Evolutionary conservation across 2,113 vertebrate species (phyloP).

Genomic region (Puma concolor): DNA sequence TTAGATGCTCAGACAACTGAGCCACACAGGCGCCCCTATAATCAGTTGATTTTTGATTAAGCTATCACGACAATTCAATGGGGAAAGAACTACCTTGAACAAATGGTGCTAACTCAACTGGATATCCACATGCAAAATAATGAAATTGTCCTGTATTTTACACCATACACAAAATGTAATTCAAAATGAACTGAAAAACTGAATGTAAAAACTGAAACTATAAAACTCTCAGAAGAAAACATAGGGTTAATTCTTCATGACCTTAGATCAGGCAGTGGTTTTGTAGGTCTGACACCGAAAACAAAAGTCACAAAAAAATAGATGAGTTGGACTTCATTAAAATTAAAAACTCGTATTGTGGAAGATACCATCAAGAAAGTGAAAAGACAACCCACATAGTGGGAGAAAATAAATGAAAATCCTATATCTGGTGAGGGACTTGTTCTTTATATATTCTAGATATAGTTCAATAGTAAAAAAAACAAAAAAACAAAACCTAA

Average conservation of each 20-base stretch:
- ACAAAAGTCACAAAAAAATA: not conserved
- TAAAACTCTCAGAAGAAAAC: not conserved
- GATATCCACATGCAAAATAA: not conserved
- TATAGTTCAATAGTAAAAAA: not conserved
- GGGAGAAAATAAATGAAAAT: not conserved
- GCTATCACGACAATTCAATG: not conserved
- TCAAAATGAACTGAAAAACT: not conserved
- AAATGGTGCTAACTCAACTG: not conserved
- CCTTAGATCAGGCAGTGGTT: not conserved
- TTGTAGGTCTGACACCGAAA: not conserved
- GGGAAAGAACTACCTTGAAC: not conserved
- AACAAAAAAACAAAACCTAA: not conserved
- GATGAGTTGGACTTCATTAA: not conserved
- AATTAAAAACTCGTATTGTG: not conserved
- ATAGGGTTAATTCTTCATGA: not conserved
- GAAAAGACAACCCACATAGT: not conserved
- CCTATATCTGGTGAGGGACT: not conserved
- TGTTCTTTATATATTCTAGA: not conserved
- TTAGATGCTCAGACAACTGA: too few relatives aligned
- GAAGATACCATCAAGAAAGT: not conserved
- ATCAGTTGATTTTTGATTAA: slow-evolving; percentile 6
- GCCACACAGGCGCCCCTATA: not conserved
- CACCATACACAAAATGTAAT: not conserved
- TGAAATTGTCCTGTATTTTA: not conserved
- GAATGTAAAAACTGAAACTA: not conserved